Evolutionary conservation across 2,797 vertebrate species (phyloP).

Genomic region (Leptoclinus maculatus): DNA sequence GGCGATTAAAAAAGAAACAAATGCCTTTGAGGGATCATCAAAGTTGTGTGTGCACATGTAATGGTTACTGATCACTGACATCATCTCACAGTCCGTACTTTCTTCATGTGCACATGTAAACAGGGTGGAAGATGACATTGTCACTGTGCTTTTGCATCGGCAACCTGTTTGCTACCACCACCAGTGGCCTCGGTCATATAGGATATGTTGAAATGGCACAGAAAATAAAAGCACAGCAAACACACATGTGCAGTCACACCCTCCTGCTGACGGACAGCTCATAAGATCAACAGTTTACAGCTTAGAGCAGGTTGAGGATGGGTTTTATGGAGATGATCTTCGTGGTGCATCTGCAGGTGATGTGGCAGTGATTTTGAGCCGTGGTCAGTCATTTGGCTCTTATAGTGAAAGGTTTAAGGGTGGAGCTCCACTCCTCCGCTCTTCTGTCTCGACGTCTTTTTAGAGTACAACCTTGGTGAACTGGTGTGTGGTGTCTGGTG

Average conservation of each 20-base stretch:
- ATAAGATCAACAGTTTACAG: background rate
- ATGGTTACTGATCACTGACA: background rate
- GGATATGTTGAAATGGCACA: conserved; percentile 9
- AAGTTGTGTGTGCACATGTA: background rate
- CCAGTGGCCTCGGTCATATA: background rate
- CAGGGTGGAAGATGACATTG: conserved; percentile 19
- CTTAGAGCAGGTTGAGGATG: conserved; percentile 12
- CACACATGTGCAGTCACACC: conserved; percentile 30
- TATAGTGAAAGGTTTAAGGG: conserved; percentile 61
- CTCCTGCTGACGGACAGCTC: conserved; percentile 18
- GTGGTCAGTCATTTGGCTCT: conserved; percentile 61
- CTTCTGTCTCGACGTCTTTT: conserved; percentile 39
- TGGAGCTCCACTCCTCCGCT: conserved; percentile 50
- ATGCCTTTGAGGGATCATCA: conserved; percentile 20
- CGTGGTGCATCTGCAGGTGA: conserved; percentile 58
- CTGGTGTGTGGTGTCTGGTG: conserved; percentile 28
- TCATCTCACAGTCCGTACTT: conserved; percentile 11
- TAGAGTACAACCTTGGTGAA: background rate
- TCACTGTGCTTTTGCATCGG: conserved; percentile 49
- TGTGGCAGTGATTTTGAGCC: conserved; percentile 62
- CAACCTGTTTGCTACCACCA: conserved; percentile 37
- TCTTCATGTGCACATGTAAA: conserved; percentile 18
- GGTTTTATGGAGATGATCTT: conserved; percentile 7
- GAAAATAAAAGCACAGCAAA: conserved; percentile 23
- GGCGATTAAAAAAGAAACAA: conserved; percentile 28